Base-by-base conservation (phyloP, 1,140 invertebrate species). In the Lethocerus indicus region DNA sequence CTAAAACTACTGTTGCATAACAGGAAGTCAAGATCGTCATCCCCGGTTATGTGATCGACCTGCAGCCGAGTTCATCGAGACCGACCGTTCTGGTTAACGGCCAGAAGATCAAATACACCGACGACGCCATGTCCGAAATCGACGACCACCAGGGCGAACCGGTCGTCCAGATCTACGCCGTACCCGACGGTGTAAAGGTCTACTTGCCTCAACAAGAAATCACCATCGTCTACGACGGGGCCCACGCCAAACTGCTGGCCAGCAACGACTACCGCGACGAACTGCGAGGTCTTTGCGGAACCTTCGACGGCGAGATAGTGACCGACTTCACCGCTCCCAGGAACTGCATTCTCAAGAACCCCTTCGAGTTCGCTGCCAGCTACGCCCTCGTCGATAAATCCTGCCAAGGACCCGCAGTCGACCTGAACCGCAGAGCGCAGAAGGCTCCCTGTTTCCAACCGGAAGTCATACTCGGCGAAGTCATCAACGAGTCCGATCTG, bases 261-360 rank as follows among this genome's bases (percentile, higher is more conserved):
- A 58, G 58, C 13, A 58, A 63, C 6, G 54, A 64, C 28, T 70
- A 74, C 56, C 63, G 70, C 9, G 66, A 69, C 49, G 58, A 61
- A 12, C 60, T 74, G 23, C 67, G 69, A 32, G 79, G 79, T 54
- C 66, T 82, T 23, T 82, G 79, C 57, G 80, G 79, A 7, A 68
- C 66, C 27, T 75, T 71, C 64, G 71, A 69, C 54, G 68, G 70
- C 5, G 67, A 76, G n/a, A 47, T 60, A 5, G 54, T 61, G 24
- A 68, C 73, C 50, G 78, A 81, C 53, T 74, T 77, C 51, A 56
- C 63, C 1, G 66, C 70, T 21, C 78, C 79, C 0, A 56, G 65
- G 35, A 72, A 74, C 36, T 75, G 71, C 52, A 44, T 68, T 21
- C 54, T 74, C 6, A 61, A 65, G 51, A 62, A 69, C 23, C 60